Conservation (phyloP, 2,888 invertebrate species). For the Thymelicus acteon region DNA sequence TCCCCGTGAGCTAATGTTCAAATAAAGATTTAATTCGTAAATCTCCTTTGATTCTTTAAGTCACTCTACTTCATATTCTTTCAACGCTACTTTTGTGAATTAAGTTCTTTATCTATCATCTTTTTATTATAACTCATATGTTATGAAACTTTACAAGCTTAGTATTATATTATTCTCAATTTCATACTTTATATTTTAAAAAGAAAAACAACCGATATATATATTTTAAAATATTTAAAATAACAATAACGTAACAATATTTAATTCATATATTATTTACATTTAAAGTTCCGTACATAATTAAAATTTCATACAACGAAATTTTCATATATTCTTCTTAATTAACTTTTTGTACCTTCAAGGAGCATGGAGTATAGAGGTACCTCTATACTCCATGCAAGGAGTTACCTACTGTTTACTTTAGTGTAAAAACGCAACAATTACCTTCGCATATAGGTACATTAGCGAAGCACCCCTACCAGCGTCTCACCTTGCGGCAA, state of each 20-base stretch:
- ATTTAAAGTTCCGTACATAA: background rate
- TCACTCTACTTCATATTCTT: conserved; percentile 22
- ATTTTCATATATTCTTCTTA: background rate
- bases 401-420: no score
- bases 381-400: no score
- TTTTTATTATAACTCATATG: background rate
- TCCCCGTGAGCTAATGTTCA: conserved; percentile 33
- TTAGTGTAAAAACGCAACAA: conserved; percentile 31
- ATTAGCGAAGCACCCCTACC: conserved; percentile 44
- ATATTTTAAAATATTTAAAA: no score
- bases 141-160: background rate
- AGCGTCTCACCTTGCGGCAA: conserved; percentile 38
- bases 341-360: background rate
- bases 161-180: background rate
- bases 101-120: conserved; percentile 3
- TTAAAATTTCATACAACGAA: background rate
- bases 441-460: conserved; percentile 24
- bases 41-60: conserved; percentile 30
- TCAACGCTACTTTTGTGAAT: conserved; percentile 24
- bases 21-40: conserved; percentile 35
- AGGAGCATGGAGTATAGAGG: no score
- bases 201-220: no score
- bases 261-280: background rate
- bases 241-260: background rate
- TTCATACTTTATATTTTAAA: no score